Evolutionary conservation across 2,797 vertebrate species (phyloP), one percentile per base, ranked within the genome.

Genomic region (Microctenopoma steveboyesi): DNA sequence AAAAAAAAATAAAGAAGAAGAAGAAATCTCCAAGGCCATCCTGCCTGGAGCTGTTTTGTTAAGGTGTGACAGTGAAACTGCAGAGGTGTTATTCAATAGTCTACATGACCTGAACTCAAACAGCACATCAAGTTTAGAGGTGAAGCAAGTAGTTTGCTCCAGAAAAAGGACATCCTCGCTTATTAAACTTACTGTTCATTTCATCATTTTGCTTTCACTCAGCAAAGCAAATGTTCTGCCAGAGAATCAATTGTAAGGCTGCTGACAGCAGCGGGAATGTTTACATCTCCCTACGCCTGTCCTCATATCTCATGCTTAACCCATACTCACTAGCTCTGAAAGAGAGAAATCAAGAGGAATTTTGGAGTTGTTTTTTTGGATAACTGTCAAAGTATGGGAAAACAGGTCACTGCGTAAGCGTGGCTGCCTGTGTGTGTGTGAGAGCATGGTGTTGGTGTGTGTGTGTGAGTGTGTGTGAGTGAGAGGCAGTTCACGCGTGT

Each of bases 311-410:
- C 42, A 74, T 64, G 84, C 86, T 89, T 90, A 89, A 90, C 86
- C 88, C 86, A 73, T 69, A 89, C 83, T 76, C 82, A 13, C 81
- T 73, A 54, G 76, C 87, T 83, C 79, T 68, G 79, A 82, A 84
- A 86, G 46, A 56, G 63, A 76, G 76, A 86, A 90, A 91, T 92
- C 87, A 88, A 92, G 88, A 83, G 82, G 90, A 92, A 93, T 92
- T 89, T 87, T 84, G 73, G 79, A 92, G 87, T 90, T 92, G 89
- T 90, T 91, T 30, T 22, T 92, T 89, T 89, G 91, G 87, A 90
- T 89, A 69, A 79, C 89, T 91, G 89, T 91, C 85, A 92, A 86
- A 90, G 77, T 81, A 78, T 46, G 64, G 80, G 89, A 89, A 92
- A 93, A 85, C 87, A 86, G 91, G 92, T 94, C 92, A 93, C 75